A percentile compares a stretch with the other conserved stretches of the same genome.
These are phyloP conservation scores for Enteromius anoplus DNA, from an alignment of 2,797 vertebrate genomes.

Conservation along the genomic window DNA sequence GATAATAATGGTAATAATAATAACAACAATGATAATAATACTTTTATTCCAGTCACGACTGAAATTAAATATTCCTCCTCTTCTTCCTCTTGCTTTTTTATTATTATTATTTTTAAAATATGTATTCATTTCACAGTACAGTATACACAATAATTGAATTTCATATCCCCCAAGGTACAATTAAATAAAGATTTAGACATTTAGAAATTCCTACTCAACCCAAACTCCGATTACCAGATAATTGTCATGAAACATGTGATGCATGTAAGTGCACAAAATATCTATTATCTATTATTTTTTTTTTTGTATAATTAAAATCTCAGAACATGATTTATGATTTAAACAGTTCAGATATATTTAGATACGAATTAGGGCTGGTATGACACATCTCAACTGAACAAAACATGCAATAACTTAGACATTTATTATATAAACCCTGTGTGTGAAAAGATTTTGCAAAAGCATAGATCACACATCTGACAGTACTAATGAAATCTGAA, in stretches of 20 bases:
- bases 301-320: slow-evolving; percentile 21
- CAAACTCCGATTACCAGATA: background rate
- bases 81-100: background rate
- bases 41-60: background rate
- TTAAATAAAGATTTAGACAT: background rate
- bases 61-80: too few relatives aligned
- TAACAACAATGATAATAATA: background rate
- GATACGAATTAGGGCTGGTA: slow-evolving; percentile 83
- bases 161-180: background rate
- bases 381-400: slow-evolving; percentile 26
- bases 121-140: background rate
- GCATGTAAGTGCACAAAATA: background rate
- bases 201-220: background rate
- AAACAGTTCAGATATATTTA: slow-evolving; percentile 79
- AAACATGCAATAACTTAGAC: slow-evolving; percentile 58
- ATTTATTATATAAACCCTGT: slow-evolving; percentile 68
- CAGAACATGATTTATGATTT: slow-evolving; percentile 57
- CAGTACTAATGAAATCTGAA: slow-evolving; percentile 90
- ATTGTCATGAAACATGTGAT: background rate
- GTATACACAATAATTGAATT: background rate
- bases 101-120: background rate
- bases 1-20: background rate
- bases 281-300: too few relatives aligned
- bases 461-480: slow-evolving; percentile 82
- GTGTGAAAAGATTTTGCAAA: slow-evolving; percentile 39